These are phyloP conservation scores for Ellobius talpinus DNA, from an alignment of 2,113 vertebrate species.

Conservation along the genomic window DNA sequence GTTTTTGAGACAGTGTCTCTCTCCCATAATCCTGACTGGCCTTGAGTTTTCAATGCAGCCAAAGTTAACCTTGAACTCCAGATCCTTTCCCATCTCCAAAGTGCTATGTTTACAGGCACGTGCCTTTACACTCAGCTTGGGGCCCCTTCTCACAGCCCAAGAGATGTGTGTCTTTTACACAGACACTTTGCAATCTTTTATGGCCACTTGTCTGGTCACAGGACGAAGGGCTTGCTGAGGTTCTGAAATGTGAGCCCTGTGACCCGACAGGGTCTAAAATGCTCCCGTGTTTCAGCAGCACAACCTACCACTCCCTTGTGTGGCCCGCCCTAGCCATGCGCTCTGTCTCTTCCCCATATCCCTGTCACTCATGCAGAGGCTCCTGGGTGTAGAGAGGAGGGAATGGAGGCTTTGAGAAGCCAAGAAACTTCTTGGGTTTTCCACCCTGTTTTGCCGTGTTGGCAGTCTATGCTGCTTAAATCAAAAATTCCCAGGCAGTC, in stretches of 20 bases:
- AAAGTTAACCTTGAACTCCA: neutral
- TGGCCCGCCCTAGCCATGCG: neutral
- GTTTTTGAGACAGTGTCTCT: neutral
- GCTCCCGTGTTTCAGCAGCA: rapidly evolving
- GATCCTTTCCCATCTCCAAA: neutral
- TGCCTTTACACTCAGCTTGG: neutral
- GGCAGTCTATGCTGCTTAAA: neutral
- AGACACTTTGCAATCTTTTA: neutral
- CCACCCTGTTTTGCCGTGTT: neutral
- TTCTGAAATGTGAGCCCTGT: neutral
- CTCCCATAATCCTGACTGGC: neutral
- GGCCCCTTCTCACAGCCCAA: neutral
- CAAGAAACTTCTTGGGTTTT: neutral
- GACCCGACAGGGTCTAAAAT: rapidly evolving
- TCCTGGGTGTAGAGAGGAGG: rapidly evolving
- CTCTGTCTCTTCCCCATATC: rapidly evolving
- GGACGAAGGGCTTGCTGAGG: neutral
- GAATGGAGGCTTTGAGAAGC: neutral
- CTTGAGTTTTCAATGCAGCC: neutral
- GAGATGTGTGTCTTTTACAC: neutral
- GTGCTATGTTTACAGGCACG: neutral
- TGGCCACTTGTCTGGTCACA: neutral
- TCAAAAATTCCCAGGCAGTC: neutral
- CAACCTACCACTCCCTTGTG: rapidly evolving
- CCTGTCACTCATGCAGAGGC: neutral